A percentile compares a stretch with the other conserved stretches of the same genome.
These are phyloP conservation scores for Acanthosepion esculentum DNA, from an alignment of 2,888 invertebrate species.

Conservation along the genomic window DNA sequence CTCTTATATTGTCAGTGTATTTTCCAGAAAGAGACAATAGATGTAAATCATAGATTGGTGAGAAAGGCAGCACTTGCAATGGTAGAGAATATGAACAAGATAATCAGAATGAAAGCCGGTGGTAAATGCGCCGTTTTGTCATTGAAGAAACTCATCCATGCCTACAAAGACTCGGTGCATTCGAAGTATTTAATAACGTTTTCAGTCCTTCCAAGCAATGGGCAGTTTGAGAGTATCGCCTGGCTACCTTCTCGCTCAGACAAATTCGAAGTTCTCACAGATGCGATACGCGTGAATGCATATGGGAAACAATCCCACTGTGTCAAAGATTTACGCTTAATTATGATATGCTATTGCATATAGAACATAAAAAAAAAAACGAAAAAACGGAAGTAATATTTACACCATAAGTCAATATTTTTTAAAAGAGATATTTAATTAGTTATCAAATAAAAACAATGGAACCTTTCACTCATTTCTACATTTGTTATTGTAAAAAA, in stretches of 20 bases:
- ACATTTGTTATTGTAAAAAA: too few species aligned
- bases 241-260: too few species aligned
- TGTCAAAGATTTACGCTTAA: not conserved
- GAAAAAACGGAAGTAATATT: too few species aligned
- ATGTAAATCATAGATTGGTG: not conserved
- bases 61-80: not conserved
- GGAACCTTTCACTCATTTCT: too few species aligned
- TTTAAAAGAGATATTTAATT: too few species aligned
- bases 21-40: not conserved
- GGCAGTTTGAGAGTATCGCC: not conserved
- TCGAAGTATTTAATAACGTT: not conserved
- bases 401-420: too few species aligned
- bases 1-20: not conserved
- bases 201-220: not conserved
- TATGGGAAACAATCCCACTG: constrained; percentile 43
- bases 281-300: not conserved
- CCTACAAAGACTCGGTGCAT: not conserved
- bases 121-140: not conserved
- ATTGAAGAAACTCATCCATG: not conserved
- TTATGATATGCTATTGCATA: not conserved
- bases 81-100: not conserved
- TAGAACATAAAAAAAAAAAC: not conserved
- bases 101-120: not conserved
- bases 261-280: not conserved
- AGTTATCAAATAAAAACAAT: too few species aligned